Evolutionary conservation across 1,140 invertebrate genomes (phyloP).

Genomic region (Telenomus remus): DNA sequence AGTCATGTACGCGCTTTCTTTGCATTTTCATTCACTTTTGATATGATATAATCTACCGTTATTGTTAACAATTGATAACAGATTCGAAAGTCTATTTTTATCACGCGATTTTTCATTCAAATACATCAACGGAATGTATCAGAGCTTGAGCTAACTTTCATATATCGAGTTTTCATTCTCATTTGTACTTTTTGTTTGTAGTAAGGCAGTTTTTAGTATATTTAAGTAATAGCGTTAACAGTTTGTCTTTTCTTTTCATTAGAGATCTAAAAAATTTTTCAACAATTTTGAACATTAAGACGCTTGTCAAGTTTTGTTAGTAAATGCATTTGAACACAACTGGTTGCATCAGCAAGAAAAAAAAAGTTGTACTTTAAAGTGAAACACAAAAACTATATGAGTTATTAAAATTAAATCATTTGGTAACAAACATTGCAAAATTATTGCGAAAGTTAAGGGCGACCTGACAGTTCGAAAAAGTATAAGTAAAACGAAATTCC

Average conservation of each 20-base stretch:
- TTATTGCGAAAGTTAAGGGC: not conserved
- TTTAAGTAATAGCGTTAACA: constrained; percentile 4
- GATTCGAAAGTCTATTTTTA: constrained; percentile 36
- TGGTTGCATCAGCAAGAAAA: no score
- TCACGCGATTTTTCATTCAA: constrained; percentile 19
- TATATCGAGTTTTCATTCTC: constrained; percentile 13
- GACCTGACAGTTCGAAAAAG: not conserved
- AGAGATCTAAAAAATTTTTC: not conserved
- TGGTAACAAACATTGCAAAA: not conserved
- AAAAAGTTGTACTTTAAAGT: no score
- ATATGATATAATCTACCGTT: constrained; percentile 40
- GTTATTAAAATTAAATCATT: not conserved
- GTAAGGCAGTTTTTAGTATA: constrained; percentile 19
- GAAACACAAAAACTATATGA: no score
- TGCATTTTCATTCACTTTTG: constrained; percentile 35
- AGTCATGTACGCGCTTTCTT: constrained; percentile 55
- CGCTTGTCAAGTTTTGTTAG: not conserved
- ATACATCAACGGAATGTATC: constrained; percentile 38
- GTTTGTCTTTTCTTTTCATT: not conserved
- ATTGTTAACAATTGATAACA: constrained; percentile 45
- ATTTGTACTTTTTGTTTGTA: constrained; percentile 37
- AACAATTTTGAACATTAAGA: not conserved
- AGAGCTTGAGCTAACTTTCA: constrained; percentile 18
- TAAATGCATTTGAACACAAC: not conserved
- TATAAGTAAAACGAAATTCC: constrained; percentile 11